These are phyloP conservation scores for Galago senegalensis DNA, from an alignment of 2,797 vertebrate genomes.

Conservation along the genomic window DNA sequence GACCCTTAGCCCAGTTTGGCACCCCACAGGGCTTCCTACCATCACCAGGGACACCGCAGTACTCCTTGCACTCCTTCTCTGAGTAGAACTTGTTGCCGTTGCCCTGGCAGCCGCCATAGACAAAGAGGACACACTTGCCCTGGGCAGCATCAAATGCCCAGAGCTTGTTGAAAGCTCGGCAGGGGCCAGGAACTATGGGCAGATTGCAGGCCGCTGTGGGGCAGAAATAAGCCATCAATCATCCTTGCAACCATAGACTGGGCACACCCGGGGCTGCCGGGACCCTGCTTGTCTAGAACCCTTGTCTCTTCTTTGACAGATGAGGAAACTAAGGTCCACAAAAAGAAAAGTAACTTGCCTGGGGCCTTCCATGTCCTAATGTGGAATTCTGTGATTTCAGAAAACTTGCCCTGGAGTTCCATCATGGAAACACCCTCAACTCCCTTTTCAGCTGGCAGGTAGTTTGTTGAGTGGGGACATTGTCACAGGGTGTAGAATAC, in stretches of 20 bases:
- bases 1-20: background rate
- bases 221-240: background rate
- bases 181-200: constrained; percentile 90
- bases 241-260: accelerated
- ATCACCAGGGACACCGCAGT: constrained; percentile 91
- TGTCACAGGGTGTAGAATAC: accelerated
- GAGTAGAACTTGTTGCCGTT: constrained; percentile 98
- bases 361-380: background rate
- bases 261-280: background rate
- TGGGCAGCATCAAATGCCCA: constrained; percentile 93
- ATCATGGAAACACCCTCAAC: accelerated
- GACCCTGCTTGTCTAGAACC: background rate
- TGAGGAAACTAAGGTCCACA: background rate
- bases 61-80: constrained; percentile 97
- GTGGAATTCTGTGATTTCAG: background rate
- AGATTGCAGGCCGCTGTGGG: constrained; percentile 94
- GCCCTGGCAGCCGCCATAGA: constrained; percentile 91
- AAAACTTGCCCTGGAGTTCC: background rate
- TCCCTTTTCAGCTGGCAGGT: background rate
- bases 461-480: background rate
- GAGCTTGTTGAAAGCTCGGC: constrained; percentile 80
- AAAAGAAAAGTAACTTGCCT: background rate
- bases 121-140: constrained; percentile 93
- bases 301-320: background rate
- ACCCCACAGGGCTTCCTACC: constrained; percentile 86